Conservation (phyloP, 2,113 vertebrate species). For the Phocoena sinus region DNA sequence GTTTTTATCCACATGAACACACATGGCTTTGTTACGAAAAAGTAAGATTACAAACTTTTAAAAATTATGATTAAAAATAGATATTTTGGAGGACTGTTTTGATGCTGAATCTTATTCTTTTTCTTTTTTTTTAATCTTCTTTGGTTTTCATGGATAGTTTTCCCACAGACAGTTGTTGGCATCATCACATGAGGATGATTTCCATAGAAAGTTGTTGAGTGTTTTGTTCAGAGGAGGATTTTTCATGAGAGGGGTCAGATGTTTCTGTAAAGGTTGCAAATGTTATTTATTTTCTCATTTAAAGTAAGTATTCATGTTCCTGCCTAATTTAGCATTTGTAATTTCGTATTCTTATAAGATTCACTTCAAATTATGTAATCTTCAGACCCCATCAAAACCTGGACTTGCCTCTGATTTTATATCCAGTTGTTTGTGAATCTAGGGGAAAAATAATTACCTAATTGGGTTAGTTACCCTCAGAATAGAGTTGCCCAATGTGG, state of each 20-base stretch:
- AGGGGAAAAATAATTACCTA: background rate
- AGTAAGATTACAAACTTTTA: conserved; percentile 80
- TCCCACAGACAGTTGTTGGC: background rate
- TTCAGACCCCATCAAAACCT: background rate
- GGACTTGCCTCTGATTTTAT: background rate
- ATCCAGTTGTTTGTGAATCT: background rate
- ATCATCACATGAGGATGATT: background rate
- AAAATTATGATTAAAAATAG: background rate
- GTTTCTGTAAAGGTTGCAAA: background rate
- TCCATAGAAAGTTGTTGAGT: background rate
- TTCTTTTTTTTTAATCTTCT: background rate
- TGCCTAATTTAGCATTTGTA: background rate
- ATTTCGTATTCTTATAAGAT: background rate
- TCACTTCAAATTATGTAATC: background rate
- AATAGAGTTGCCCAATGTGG: background rate
- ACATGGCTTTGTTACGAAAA: conserved; percentile 93
- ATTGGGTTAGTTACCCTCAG: background rate
- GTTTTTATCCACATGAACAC: conserved; percentile 67
- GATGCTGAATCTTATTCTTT: background rate
- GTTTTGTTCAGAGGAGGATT: background rate
- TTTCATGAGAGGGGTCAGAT: background rate
- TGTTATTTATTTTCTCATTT: background rate
- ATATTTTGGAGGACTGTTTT: background rate
- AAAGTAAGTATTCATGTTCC: background rate
- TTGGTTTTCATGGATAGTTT: background rate